Percentiles rank a stretch among this genome's conserved stretches.
Conservation (phyloP, 2,888 invertebrate genomes). For the Gortyna flavago region DNA sequence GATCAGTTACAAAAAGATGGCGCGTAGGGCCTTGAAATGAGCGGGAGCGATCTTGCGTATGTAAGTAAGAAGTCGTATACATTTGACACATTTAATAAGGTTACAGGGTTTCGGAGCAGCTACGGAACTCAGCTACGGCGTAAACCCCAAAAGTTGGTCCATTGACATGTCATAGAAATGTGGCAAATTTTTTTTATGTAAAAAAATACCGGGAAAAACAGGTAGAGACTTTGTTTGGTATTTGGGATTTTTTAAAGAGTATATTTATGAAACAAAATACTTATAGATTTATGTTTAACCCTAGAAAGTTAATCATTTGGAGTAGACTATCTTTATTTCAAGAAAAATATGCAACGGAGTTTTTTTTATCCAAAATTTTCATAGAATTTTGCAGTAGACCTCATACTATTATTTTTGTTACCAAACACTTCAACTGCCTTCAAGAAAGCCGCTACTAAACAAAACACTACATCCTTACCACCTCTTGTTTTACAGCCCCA, state of each 20-base stretch:
- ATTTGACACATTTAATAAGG: background rate
- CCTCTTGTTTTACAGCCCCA: slow-evolving; percentile 36
- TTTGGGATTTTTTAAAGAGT: background rate
- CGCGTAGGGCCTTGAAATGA: slow-evolving; percentile 47
- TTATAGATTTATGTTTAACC: too few species aligned
- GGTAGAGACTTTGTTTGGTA: too few species aligned
- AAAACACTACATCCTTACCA: background rate
- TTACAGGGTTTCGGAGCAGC: background rate
- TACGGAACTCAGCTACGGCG: background rate
- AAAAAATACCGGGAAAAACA: background rate
- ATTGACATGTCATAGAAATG: background rate
- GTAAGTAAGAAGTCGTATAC: background rate
- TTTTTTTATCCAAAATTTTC: background rate
- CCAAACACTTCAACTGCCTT: background rate
- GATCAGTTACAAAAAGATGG: slow-evolving; percentile 69
- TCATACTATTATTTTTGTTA: too few species aligned
- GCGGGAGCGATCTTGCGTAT: slow-evolving; percentile 21
- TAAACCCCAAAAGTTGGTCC: background rate
- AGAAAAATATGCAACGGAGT: background rate
- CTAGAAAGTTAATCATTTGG: background rate
- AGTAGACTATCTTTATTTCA: background rate
- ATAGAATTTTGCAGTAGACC: background rate
- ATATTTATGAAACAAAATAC: background rate
- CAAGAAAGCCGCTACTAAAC: background rate
- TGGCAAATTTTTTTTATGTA: background rate